A percentile compares a stretch with the other conserved stretches of the same genome.
Conservation (phyloP, 2,113 vertebrate genomes). For the Syrrhaptes paradoxus region DNA sequence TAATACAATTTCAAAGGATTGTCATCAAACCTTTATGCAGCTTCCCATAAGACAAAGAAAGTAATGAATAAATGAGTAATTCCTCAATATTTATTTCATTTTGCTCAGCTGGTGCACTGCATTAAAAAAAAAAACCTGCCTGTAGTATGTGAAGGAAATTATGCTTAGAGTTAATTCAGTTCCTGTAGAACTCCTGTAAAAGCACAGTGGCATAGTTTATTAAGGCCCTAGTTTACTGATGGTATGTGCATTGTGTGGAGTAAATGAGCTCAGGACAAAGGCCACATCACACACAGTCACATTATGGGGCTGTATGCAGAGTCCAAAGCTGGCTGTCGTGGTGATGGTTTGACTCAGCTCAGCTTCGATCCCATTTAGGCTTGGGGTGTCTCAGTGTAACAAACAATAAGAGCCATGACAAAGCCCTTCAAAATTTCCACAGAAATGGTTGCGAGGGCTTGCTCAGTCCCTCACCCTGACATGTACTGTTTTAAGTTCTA, state of each 20-base stretch:
- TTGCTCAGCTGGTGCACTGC: not conserved
- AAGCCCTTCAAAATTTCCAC: not conserved
- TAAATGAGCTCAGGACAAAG: not conserved
- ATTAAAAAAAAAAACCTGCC: not conserved
- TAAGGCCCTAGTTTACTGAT: not conserved
- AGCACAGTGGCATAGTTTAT: not conserved
- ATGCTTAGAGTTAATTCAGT: not conserved
- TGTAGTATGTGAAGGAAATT: not conserved
- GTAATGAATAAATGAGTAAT: not conserved
- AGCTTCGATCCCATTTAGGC: rapidly evolving
- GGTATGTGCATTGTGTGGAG: not conserved
- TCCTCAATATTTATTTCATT: not conserved
- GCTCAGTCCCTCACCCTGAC: not conserved
- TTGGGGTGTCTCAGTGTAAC: not conserved
- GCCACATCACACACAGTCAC: not conserved
- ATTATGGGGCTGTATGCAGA: not conserved
- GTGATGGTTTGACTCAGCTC: not conserved
- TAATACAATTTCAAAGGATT: not conserved
- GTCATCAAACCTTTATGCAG: not conserved
- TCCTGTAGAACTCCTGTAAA: not conserved
- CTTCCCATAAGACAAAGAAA: not conserved
- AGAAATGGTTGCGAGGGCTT: not conserved
- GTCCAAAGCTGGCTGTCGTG: not conserved
- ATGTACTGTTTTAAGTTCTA: not conserved
- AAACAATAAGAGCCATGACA: not conserved